Conservation (phyloP, 1,140 invertebrate species). For the Drosophila asahinai region DNA sequence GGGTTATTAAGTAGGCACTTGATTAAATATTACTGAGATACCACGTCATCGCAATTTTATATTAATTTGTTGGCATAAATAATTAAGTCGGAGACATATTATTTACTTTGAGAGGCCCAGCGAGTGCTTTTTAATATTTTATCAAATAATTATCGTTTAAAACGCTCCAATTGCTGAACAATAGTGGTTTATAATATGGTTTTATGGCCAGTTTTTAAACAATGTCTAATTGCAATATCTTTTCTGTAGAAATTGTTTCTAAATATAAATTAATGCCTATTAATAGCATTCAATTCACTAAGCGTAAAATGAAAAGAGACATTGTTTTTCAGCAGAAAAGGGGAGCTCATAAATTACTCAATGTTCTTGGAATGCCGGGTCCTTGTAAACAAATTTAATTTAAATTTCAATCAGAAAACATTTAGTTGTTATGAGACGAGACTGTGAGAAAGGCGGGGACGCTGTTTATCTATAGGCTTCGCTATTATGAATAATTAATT, state of each 20-base stretch:
- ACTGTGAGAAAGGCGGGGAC: conserved; percentile 11
- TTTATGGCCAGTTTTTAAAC: background rate
- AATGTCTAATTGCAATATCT: background rate
- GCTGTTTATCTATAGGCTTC: conserved; percentile 33
- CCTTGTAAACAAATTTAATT: conserved; percentile 57
- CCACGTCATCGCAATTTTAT: background rate
- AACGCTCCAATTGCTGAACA: background rate
- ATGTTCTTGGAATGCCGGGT: conserved; percentile 4
- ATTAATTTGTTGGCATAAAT: conserved; percentile 1
- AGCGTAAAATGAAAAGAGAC: background rate
- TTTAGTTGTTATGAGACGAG: conserved; percentile 30
- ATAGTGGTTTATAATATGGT: no score
- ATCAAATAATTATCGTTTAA: background rate
- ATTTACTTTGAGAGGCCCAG: background rate
- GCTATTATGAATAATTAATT: conserved; percentile 81
- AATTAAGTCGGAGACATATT: background rate
- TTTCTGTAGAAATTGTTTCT: background rate
- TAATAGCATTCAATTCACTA: background rate
- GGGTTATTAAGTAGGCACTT: background rate
- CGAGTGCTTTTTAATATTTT: background rate
- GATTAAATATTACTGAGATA: conserved; percentile 11
- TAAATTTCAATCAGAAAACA: conserved; percentile 59
- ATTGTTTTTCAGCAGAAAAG: background rate
- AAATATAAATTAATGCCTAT: background rate
- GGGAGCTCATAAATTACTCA: conserved; percentile 39